phyloP scores from a whole-genome alignment of 2,888 invertebrate genomes.

The Myopa testacea region DNA sequence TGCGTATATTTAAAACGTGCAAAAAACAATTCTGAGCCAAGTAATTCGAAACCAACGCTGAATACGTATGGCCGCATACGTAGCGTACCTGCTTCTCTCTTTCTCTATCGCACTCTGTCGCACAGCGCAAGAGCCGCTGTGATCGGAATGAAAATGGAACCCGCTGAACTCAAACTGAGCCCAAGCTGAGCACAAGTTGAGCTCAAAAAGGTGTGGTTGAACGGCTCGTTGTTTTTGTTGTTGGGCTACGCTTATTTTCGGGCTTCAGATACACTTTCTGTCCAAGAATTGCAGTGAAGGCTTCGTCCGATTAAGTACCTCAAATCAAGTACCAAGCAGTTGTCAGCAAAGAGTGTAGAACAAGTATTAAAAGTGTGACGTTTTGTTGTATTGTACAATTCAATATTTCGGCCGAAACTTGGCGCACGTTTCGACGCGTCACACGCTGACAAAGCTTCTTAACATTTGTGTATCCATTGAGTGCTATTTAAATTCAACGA shows the following conservation, averaged over 20 bases:
- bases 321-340: no score
- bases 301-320: background rate
- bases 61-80: background rate
- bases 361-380: no score
- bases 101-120: background rate
- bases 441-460: background rate
- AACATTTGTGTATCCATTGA: conserved; percentile 25
- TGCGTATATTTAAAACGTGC: background rate
- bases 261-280: background rate
- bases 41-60: background rate
- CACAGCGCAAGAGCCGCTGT: no score
- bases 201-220: conserved; percentile 43
- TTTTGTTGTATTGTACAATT: no score
- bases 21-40: no score
- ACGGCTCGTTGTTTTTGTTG: background rate
- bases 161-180: no score
- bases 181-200: conserved; percentile 9
- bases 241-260: background rate
- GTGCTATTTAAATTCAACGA: conserved; percentile 1
- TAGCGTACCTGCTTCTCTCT: background rate
- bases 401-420: background rate
- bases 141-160: no score
- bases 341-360: no score
- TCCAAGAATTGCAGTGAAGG: background rate
- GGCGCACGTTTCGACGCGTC: background rate